Conservation (phyloP, 2,113 vertebrate genomes). For the Neolamprologus caudopunctatus region DNA sequence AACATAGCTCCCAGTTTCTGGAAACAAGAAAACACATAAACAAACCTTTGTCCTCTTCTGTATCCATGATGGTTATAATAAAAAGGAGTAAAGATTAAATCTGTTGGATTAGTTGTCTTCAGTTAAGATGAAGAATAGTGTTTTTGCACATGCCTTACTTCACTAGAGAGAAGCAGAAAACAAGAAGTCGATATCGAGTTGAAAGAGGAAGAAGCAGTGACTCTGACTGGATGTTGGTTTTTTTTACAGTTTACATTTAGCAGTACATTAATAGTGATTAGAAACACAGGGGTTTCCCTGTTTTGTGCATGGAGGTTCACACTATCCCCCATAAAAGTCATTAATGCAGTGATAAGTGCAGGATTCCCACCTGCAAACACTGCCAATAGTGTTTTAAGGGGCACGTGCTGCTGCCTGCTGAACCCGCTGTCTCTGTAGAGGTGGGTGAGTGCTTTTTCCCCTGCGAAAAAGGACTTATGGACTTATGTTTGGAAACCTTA, state of each 20-base stretch:
- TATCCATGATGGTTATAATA: not conserved
- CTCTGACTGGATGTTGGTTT: not conserved
- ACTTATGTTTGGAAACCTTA: constrained; percentile 41
- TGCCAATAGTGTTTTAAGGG: constrained; percentile 50
- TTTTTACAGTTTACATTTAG: not conserved
- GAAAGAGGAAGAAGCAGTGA: not conserved
- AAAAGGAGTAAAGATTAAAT: not conserved
- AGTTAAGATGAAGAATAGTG: not conserved
- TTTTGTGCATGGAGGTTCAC: not conserved
- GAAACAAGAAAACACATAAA: constrained; percentile 24
- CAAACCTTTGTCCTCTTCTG: not conserved
- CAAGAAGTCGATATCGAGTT: not conserved
- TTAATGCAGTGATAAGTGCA: constrained; percentile 43
- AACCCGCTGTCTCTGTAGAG: constrained; percentile 27
- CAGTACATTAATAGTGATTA: not conserved
- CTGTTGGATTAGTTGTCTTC: not conserved
- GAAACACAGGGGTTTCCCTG: not conserved
- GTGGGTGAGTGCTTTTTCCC: constrained; percentile 30
- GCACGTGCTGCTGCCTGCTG: constrained; percentile 24
- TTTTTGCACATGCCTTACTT: not conserved
- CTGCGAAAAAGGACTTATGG: constrained; percentile 55
- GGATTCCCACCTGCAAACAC: constrained; percentile 55
- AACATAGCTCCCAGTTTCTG: constrained; percentile 96
- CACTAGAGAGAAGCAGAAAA: not conserved
- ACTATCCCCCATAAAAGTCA: not conserved